phyloP scores from a whole-genome alignment of 1,140 invertebrate genomes.

The Acyrthosiphon pisum region DNA sequence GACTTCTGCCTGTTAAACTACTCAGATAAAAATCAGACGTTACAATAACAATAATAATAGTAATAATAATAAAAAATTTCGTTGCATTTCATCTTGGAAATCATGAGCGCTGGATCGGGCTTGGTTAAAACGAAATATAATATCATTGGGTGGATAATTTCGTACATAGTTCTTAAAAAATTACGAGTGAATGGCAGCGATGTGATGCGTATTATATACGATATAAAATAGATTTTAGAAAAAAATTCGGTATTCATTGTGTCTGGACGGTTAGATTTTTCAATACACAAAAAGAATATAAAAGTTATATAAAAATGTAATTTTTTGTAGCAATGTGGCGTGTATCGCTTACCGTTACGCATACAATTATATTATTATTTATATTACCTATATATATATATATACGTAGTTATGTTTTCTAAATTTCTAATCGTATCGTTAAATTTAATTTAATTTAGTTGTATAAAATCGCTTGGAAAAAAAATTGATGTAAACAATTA shows the following conservation, averaged over 20 bases:
- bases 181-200: conserved; percentile 42
- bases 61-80: neutral
- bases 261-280: conserved; percentile 2
- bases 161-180: conserved; percentile 9
- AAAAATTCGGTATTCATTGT: neutral
- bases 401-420: neutral
- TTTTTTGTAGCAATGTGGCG: neutral
- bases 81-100: conserved; percentile 8
- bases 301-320: neutral
- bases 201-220: no score
- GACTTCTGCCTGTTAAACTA: conserved; percentile 55
- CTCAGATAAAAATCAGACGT: conserved; percentile 36
- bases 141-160: neutral
- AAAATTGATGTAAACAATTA: neutral
- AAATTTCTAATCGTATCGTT: neutral
- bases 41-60: conserved; percentile 10
- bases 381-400: neutral
- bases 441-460: neutral
- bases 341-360: neutral
- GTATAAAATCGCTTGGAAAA: neutral
- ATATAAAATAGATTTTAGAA: neutral
- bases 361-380: neutral
- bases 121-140: conserved; percentile 39
- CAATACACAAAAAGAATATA: neutral
- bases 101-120: conserved; percentile 38